phyloP scores from a whole-genome alignment of 2,888 invertebrate genomes.

The Drosophila longiperda region DNA sequence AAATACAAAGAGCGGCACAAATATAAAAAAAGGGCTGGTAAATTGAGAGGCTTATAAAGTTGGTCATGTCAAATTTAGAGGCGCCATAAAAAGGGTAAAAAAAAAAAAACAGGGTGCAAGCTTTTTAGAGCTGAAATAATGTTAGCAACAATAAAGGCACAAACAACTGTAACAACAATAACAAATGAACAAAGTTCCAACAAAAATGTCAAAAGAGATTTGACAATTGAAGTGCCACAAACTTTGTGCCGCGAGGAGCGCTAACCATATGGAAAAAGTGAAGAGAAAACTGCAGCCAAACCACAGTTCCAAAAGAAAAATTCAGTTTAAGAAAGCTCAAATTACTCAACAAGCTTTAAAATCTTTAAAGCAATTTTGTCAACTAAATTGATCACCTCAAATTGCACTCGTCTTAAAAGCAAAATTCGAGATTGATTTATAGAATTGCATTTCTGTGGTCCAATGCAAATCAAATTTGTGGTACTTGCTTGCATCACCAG shows the following conservation, averaged over 20 bases:
- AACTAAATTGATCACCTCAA: slow-evolving; percentile 30
- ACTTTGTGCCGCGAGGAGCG: slow-evolving; percentile 17
- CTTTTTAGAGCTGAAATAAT: slow-evolving; percentile 67
- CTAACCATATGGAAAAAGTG: slow-evolving; percentile 11
- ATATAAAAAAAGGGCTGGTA: slow-evolving; percentile 52
- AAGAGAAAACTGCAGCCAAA: background rate
- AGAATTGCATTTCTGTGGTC: slow-evolving; percentile 13
- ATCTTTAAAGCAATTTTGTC: background rate
- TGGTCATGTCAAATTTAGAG: slow-evolving; percentile 58
- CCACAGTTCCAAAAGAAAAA: slow-evolving; percentile 3
- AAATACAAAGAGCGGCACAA: slow-evolving; percentile 40
- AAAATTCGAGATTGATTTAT: slow-evolving; percentile 29
- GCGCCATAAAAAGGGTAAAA: slow-evolving; percentile 43
- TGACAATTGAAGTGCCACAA: slow-evolving; percentile 41
- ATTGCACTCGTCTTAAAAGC: slow-evolving; percentile 22
- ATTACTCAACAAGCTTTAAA: background rate
- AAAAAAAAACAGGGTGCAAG: slow-evolving; percentile 30
- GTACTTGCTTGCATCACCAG: slow-evolving; percentile 28
- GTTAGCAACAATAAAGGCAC: slow-evolving; percentile 41
- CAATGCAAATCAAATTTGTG: slow-evolving; percentile 57
- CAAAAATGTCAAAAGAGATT: slow-evolving; percentile 25
- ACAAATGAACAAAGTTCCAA: slow-evolving; percentile 49
- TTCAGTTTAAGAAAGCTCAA: background rate
- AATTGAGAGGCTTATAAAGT: slow-evolving; percentile 67
- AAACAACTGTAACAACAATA: slow-evolving; percentile 33